Evolutionary conservation across 2,113 vertebrate species (phyloP).

Genomic region (Phrynosoma blainvillii): DNA sequence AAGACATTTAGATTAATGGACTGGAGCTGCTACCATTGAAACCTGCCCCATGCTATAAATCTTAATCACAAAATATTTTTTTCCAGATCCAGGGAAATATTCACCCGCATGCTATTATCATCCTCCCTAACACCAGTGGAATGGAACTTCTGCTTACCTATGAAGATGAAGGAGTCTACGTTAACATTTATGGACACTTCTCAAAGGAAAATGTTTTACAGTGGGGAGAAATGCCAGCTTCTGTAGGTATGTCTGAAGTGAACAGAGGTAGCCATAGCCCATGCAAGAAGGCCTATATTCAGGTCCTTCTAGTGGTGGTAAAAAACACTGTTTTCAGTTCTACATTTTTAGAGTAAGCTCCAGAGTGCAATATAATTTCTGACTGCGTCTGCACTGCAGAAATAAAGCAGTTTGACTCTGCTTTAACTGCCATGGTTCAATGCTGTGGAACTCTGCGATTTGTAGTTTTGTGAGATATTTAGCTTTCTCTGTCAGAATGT

Average conservation of each 20-base stretch:
- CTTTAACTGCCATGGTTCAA: too few species aligned
- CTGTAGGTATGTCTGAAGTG: slow-evolving; percentile 82
- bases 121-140: slow-evolving; percentile 90
- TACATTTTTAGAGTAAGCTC: too few species aligned
- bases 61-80: slow-evolving; percentile 56
- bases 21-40: slow-evolving; percentile 46
- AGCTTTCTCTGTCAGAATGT: too few species aligned
- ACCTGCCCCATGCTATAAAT: slow-evolving; percentile 63
- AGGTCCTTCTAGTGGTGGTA: too few species aligned
- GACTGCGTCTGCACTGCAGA: too few species aligned
- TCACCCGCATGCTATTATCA: slow-evolving; percentile 92
- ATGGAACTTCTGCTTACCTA: slow-evolving; percentile 94
- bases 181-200: slow-evolving; percentile 93
- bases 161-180: slow-evolving; percentile 92
- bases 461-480: too few species aligned
- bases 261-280: neutral
- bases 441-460: too few species aligned
- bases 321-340: too few species aligned
- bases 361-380: too few species aligned
- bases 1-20: slow-evolving; percentile 51
- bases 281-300: neutral
- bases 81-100: slow-evolving; percentile 88
- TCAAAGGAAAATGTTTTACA: slow-evolving; percentile 94
- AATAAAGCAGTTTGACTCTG: too few species aligned
- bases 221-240: slow-evolving; percentile 95